Base-by-base conservation (phyloP, 2,797 vertebrate species). In the Tadarida brasiliensis region DNA sequence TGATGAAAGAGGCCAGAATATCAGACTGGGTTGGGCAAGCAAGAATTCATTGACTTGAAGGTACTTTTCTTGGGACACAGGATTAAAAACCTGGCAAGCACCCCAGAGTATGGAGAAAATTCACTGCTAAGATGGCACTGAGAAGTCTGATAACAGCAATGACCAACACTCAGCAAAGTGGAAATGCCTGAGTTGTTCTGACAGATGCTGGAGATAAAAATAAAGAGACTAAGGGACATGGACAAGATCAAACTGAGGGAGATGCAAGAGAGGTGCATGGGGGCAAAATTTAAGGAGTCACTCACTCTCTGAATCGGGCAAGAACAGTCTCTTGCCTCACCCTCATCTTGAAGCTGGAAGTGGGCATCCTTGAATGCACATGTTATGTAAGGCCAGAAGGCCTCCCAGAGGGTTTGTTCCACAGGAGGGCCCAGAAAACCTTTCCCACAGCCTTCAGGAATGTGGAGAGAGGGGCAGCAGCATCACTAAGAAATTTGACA, bases 11-110 rank as follows among this genome's bases (percentile, higher is more conserved):
- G 16, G 17, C 57, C 82, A 83, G 56, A 87, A 83, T 74, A n/a
- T 87, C 74, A 74, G 77, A 89, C 80, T 82, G 7, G 33, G 70
- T n/a, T 76, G 24, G n/a, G 54, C 83, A 77, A 87, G 57, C 15
- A 96, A 93, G 44, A 88, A 71, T 63, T 63, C 24, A 81, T 51
- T 71, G 47, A 81, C 26, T 67, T 71, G 51, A 93, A 65, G 30
- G 56, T 10, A 67, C 26, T 91, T 92, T 85, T 80, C 17, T 74
- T 81, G 54, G 15, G 33, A 95, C n/a, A 57, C n/a, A 92, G 35
- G 67, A 93, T 85, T 93, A 93, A 67, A 86, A 91, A 54, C 49
- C 24, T 61, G 35, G 22, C 63, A 90, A 94, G 26, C 44, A 68
- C 17, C 26, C 30, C 47, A 77, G 33, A 82, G 28, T 33, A 35